Percentiles rank a stretch among this genome's conserved stretches.
Conservation (phyloP, 2,888 invertebrate genomes). For the Melinaea menophilus region DNA sequence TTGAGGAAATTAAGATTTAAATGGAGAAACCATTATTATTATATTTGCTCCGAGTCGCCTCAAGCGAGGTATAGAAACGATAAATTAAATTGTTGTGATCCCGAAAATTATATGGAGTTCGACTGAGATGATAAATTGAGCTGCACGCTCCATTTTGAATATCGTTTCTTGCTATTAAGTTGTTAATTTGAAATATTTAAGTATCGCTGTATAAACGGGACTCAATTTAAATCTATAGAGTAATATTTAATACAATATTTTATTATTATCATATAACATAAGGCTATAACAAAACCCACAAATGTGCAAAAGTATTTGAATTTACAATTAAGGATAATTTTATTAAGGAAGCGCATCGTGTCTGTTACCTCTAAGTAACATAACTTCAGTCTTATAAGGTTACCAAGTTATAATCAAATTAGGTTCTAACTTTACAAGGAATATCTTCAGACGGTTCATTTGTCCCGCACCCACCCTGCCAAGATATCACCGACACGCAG, state of each 20-base stretch:
- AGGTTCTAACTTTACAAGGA: too few relatives aligned
- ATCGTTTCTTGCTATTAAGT: conserved; percentile 40
- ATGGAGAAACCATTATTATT: conserved; percentile 22
- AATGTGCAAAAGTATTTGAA: too few relatives aligned
- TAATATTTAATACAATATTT: not conserved
- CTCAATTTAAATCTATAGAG: too few relatives aligned
- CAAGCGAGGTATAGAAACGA: conserved; percentile 35
- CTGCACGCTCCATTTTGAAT: conserved; percentile 34
- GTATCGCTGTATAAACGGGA: conserved; percentile 7
- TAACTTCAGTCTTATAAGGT: not conserved
- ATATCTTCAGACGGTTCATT: conserved; percentile 15
- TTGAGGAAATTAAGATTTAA: conserved; percentile 15
- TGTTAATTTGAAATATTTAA: conserved; percentile 35
- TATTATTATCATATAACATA: not conserved
- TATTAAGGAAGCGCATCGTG: not conserved
- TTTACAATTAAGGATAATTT: too few relatives aligned
- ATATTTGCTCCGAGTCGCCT: conserved; percentile 36
- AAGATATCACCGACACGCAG: conserved; percentile 33
- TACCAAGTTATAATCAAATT: too few relatives aligned
- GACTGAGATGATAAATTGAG: conserved; percentile 31
- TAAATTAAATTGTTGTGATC: conserved; percentile 53
- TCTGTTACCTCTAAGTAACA: not conserved
- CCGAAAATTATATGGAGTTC: conserved; percentile 45
- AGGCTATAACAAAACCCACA: too few relatives aligned
- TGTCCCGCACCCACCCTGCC: conserved; percentile 12